Conservation (phyloP, 2,888 invertebrate species). For the Campoletis raptor region DNA sequence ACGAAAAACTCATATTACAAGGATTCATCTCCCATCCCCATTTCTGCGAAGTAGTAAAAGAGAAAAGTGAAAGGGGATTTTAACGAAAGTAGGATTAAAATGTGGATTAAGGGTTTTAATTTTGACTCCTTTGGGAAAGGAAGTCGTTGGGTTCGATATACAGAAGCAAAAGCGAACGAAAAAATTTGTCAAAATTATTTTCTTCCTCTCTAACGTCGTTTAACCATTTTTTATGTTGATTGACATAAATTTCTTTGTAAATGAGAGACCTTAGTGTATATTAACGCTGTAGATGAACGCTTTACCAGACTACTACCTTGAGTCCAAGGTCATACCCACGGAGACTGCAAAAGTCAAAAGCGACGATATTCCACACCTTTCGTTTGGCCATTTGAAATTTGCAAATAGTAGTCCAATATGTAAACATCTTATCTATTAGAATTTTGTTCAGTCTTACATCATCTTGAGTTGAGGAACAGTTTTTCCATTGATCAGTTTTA, state of each 20-base stretch:
- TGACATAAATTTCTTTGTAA: neutral
- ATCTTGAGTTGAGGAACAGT: no score
- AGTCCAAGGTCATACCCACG: no score
- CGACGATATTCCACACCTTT: no score
- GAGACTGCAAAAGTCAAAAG: no score
- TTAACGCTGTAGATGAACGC: no score
- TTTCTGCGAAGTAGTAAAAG: constrained; percentile 55
- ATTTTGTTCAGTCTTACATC: no score
- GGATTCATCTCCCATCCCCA: constrained; percentile 51
- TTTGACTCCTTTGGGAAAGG: constrained; percentile 26
- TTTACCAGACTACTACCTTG: no score
- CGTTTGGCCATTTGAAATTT: no score
- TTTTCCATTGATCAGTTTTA: no score
- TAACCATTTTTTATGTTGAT: neutral
- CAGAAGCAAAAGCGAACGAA: neutral
- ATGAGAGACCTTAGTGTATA: neutral
- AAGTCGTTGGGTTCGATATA: neutral
- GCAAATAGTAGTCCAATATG: no score
- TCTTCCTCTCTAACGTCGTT: neutral
- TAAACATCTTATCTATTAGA: no score
- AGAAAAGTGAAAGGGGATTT: constrained; percentile 42
- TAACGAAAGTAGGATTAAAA: constrained; percentile 60
- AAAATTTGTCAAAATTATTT: neutral
- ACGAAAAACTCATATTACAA: constrained; percentile 63
- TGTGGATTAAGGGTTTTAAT: constrained; percentile 59